Evolutionary conservation across 2,797 vertebrate species (phyloP).

Genomic region (Hippoglossus hippoglossus): DNA sequence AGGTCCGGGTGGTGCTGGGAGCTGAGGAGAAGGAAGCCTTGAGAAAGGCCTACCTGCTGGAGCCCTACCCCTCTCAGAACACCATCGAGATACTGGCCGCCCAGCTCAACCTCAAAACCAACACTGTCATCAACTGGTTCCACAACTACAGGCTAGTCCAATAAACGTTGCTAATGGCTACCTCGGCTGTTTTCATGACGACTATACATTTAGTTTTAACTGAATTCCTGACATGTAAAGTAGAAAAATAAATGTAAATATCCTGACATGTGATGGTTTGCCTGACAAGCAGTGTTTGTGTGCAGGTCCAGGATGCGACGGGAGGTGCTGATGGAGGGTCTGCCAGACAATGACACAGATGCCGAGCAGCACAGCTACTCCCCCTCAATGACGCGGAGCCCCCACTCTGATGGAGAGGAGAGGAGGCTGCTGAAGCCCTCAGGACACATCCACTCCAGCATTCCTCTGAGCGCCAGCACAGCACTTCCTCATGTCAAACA

Average conservation of each 20-base stretch:
- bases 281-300: constrained; percentile 39
- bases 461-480: constrained; percentile 53
- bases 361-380: constrained; percentile 86
- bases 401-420: constrained; percentile 89
- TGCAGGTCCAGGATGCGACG: constrained; percentile 97
- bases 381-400: constrained; percentile 82
- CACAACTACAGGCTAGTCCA: constrained; percentile 96
- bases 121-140: constrained; percentile 99
- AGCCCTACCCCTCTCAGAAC: constrained; percentile 98
- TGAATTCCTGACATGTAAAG: not conserved
- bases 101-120: constrained; percentile 97
- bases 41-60: constrained; percentile 93
- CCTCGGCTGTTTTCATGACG: not conserved
- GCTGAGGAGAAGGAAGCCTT: constrained; percentile 96
- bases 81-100: constrained; percentile 96
- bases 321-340: constrained; percentile 93
- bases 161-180: not conserved
- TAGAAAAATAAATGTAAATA: not conserved
- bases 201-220: not conserved
- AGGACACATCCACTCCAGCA: constrained; percentile 53
- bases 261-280: not conserved
- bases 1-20: constrained; percentile 94
- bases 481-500: constrained; percentile 87
- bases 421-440: constrained; percentile 82
- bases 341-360: constrained; percentile 93